Percentiles rank a stretch among this genome's conserved stretches.
These are phyloP conservation scores for Cacoxenus indagator DNA, from an alignment of 2,888 invertebrate genomes.

Conservation along the genomic window DNA sequence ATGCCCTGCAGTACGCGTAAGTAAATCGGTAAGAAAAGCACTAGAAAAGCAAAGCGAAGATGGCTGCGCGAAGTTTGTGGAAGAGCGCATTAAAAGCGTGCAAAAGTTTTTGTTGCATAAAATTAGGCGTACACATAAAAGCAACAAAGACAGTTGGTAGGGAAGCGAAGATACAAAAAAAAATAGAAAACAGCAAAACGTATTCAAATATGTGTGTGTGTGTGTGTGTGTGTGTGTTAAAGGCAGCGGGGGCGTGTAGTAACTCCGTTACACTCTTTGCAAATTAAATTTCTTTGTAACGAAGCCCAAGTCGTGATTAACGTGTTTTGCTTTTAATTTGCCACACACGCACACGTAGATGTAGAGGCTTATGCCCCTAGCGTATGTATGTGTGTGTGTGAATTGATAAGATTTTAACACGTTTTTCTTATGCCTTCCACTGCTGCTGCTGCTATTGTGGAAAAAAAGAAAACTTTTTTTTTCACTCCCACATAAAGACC, in stretches of 20 bases:
- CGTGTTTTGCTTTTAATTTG: conserved; percentile 61
- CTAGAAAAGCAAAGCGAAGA: no score
- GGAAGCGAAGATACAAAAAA: background rate
- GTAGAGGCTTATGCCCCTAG: conserved; percentile 21
- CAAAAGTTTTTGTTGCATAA: conserved; percentile 59
- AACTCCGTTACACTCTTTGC: conserved; percentile 19
- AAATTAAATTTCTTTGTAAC: conserved; percentile 57
- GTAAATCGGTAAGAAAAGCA: background rate
- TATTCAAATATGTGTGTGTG: background rate
- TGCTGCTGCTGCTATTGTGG: background rate
- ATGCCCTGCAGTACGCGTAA: background rate
- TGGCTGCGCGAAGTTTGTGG: conserved; percentile 7
- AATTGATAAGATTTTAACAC: conserved; percentile 17
- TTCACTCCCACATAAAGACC: no score
- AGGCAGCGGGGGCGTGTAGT: background rate
- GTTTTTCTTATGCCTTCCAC: background rate
- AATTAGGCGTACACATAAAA: conserved; percentile 33
- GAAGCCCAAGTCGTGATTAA: conserved; percentile 54
- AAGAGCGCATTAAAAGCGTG: conserved; percentile 38
- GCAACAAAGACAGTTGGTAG: background rate
- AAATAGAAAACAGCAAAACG: background rate
- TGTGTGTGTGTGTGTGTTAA: background rate
- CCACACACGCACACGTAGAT: conserved; percentile 38
- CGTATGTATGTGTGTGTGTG: conserved; percentile 11
- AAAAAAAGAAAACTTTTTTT: background rate